Conservation (phyloP, 2,888 invertebrate genomes). For the Steinernema hermaphroditum region DNA sequence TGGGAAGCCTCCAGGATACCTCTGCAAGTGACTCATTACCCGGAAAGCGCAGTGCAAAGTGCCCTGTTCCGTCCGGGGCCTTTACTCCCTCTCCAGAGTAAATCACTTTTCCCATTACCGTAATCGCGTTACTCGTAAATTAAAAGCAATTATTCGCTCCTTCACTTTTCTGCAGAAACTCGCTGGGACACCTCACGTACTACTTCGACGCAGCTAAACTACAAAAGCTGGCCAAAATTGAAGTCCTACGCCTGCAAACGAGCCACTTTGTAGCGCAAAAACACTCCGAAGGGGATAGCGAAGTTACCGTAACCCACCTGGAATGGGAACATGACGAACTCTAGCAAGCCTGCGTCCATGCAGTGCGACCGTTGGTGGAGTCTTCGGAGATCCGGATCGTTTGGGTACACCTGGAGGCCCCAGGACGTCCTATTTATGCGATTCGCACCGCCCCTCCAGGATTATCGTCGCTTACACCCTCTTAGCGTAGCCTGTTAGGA, state of each 20-base stretch:
- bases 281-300: not conserved
- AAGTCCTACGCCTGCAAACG: not conserved
- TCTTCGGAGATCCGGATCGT: not conserved
- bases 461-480: slow-evolving; percentile 30
- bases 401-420: not conserved
- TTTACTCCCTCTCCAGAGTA: not conserved
- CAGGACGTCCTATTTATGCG: slow-evolving; percentile 8
- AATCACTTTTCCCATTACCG: slow-evolving; percentile 22
- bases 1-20: no score
- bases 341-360: not conserved
- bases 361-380: not conserved
- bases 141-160: not conserved
- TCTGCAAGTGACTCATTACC: no score
- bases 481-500: slow-evolving; percentile 1
- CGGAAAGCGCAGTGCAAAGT: not conserved
- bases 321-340: not conserved
- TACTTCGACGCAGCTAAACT: not conserved
- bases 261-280: not conserved
- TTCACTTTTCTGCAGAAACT: slow-evolving; percentile 14
- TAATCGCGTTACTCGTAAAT: slow-evolving; percentile 16
- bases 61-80: not conserved
- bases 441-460: slow-evolving; percentile 8
- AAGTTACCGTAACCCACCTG: not conserved
- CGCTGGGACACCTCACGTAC: not conserved
- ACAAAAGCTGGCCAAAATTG: not conserved